A percentile compares a stretch with the other conserved stretches of the same genome.
Conservation (phyloP, 2,888 invertebrate genomes). For the Strigamia maritima region DNA sequence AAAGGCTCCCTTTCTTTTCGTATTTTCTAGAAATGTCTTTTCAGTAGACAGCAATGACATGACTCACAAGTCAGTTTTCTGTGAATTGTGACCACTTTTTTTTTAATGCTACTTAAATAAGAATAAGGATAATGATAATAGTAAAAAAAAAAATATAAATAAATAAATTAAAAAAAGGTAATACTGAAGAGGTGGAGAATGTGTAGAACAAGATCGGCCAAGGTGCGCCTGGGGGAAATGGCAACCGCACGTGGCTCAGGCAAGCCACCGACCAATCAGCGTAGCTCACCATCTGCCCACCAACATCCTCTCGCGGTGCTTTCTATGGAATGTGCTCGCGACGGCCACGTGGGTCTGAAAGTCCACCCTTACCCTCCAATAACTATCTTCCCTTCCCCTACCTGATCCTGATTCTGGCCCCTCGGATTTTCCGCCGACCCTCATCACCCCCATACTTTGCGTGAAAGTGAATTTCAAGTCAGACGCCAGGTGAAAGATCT, state of each 20-base stretch:
- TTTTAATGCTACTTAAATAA: conserved; percentile 11
- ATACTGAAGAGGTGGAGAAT: conserved; percentile 6
- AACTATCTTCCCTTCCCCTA: conserved; percentile 10
- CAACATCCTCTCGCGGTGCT: conserved; percentile 10
- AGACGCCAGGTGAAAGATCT: conserved; percentile 10
- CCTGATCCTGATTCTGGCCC: neutral
- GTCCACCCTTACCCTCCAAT: neutral
- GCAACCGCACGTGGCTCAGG: conserved; percentile 15
- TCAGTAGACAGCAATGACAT: neutral
- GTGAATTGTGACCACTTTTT: neutral
- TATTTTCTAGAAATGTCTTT: neutral
- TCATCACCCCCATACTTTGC: conserved; percentile 10
- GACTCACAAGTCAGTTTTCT: conserved; percentile 15
- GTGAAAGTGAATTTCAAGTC: neutral
- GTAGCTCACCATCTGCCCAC: neutral
- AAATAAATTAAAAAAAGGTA: neutral
- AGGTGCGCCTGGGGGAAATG: neutral
- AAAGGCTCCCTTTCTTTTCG: neutral
- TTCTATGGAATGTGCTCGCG: conserved; percentile 10
- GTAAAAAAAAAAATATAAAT: neutral
- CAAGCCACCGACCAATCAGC: neutral
- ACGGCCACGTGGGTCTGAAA: conserved; percentile 10
- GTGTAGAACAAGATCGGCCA: conserved; percentile 6
- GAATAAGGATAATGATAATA: neutral
- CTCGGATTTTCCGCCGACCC: neutral